These are phyloP conservation scores for Drosophila burlai DNA, from an alignment of 1,140 invertebrate species.

Conservation along the genomic window DNA sequence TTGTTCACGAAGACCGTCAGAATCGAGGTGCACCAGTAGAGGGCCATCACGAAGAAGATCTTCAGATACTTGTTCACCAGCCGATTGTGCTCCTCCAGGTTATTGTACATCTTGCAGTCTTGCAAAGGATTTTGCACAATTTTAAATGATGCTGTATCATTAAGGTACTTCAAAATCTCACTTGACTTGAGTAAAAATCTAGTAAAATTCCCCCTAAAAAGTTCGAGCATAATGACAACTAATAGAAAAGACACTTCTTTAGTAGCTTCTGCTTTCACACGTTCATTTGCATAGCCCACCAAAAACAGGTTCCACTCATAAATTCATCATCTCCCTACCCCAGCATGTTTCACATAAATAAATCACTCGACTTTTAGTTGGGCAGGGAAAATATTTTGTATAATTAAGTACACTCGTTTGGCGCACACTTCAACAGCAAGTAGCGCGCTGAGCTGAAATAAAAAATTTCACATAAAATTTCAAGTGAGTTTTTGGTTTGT, in stretches of 20 bases:
- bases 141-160: too few species aligned
- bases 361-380: conserved; percentile 64
- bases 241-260: not conserved
- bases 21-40: conserved; percentile 96
- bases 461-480: conserved; percentile 58
- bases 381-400: conserved; percentile 66
- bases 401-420: conserved; percentile 75
- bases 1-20: conserved; percentile 97
- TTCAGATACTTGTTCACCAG: conserved; percentile 88
- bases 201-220: not conserved
- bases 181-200: not conserved
- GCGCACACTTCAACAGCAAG: conserved; percentile 48
- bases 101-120: conserved; percentile 69
- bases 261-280: conserved; percentile 14
- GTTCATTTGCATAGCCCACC: conserved; percentile 7
- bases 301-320: conserved; percentile 33
- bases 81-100: conserved; percentile 76
- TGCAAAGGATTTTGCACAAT: not conserved
- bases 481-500: not conserved
- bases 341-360: conserved; percentile 45
- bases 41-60: conserved; percentile 89
- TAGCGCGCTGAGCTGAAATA: conserved; percentile 23
- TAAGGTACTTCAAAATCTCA: not conserved
- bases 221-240: conserved; percentile 8
- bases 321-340: conserved; percentile 57